Conservation (phyloP, 2,113 vertebrate genomes). For the Phalacrocorax brasilianus region DNA sequence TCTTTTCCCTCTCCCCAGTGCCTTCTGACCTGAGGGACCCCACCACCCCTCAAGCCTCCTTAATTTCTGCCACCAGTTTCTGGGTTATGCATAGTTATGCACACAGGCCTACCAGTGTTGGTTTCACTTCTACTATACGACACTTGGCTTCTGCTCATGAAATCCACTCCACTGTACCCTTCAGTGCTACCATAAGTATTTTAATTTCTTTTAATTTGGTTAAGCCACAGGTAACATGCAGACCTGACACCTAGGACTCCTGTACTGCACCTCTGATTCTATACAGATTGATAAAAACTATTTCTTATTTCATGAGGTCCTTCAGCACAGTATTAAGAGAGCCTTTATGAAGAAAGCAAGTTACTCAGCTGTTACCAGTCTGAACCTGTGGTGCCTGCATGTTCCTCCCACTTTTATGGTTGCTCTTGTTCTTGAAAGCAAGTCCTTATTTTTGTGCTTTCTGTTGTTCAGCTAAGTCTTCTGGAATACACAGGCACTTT, state of each 20-base stretch:
- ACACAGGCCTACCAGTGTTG: background rate
- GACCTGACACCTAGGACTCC: background rate
- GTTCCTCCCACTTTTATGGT: background rate
- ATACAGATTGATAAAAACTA: background rate
- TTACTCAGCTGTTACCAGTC: background rate
- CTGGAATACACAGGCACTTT: background rate
- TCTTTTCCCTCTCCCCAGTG: background rate
- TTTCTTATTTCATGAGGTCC: background rate
- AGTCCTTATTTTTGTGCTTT: background rate
- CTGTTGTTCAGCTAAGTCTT: background rate
- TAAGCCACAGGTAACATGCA: background rate
- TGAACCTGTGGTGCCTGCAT: background rate
- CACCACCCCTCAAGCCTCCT: background rate
- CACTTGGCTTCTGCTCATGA: background rate
- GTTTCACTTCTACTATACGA: accelerated
- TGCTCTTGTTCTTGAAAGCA: background rate
- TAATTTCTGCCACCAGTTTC: accelerated
- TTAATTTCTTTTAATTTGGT: background rate
- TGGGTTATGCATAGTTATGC: too few species aligned
- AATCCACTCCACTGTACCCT: background rate
- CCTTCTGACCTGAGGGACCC: background rate
- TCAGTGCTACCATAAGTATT: background rate
- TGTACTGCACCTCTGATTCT: background rate
- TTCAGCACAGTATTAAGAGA: background rate
- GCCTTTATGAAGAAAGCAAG: background rate